Conservation (phyloP, 2,888 invertebrate species). For the Toxonevra muliebris region DNA sequence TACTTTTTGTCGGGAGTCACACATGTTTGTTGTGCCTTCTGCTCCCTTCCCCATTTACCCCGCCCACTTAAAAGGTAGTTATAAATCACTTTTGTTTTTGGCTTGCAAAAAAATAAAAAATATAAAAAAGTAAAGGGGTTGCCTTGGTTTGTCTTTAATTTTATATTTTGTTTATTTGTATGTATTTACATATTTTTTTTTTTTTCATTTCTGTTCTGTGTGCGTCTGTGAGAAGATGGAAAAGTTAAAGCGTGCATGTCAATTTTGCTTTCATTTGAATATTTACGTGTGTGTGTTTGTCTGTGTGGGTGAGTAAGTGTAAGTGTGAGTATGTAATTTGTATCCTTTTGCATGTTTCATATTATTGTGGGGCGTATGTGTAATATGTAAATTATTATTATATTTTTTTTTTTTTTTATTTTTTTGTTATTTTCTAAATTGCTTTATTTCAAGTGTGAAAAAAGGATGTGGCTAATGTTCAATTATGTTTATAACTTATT, state of each 20-base stretch:
- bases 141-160: neutral
- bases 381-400: constrained; percentile 38
- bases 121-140: constrained; percentile 28
- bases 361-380: constrained; percentile 25
- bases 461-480: too few relatives aligned
- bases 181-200: neutral
- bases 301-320: constrained; percentile 8
- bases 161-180: neutral
- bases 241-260: constrained; percentile 25
- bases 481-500: too few relatives aligned
- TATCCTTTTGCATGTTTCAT: too few relatives aligned
- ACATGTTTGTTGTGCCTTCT: neutral
- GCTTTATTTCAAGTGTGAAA: too few relatives aligned
- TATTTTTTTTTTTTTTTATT: constrained; percentile 23
- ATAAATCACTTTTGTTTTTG: constrained; percentile 29
- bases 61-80: constrained; percentile 13
- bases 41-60: neutral
- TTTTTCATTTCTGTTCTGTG: neutral
- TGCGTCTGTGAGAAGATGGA: neutral
- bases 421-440: too few relatives aligned
- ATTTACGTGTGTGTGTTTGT: neutral
- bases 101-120: neutral
- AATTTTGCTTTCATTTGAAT: constrained; percentile 29
- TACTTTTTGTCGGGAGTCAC: neutral
- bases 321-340: neutral